Conservation (phyloP, 2,113 vertebrate species). For the Hiodon alosoides region DNA sequence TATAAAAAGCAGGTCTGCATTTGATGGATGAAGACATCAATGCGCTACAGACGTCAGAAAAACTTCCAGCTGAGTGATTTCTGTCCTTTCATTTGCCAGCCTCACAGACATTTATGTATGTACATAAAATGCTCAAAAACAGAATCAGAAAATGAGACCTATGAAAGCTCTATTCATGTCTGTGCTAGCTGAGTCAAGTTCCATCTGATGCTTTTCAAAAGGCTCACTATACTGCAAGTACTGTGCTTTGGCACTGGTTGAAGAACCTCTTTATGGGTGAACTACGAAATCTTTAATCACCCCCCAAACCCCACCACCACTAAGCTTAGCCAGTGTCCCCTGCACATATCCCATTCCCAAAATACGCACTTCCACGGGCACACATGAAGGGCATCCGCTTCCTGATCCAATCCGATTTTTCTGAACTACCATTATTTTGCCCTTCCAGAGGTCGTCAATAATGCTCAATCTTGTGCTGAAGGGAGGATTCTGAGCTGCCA, state of each 20-base stretch:
- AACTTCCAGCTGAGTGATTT: conserved; percentile 7
- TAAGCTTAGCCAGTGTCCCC: background rate
- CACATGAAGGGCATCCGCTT: no score
- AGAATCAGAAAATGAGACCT: conserved; percentile 3
- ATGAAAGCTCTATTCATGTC: conserved; percentile 8
- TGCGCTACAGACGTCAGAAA: background rate
- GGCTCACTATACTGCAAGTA: background rate
- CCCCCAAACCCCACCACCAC: background rate
- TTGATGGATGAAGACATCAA: background rate
- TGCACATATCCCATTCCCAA: background rate
- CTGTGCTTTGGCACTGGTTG: conserved; percentile 6
- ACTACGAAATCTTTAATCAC: background rate
- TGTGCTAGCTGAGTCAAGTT: background rate
- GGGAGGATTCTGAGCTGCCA: background rate
- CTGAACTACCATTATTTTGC: background rate
- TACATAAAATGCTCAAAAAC: conserved; percentile 10
- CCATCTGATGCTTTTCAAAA: background rate
- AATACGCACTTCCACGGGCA: no score
- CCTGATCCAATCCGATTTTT: no score
- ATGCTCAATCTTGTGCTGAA: background rate
- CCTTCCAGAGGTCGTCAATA: background rate
- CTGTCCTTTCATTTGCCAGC: background rate
- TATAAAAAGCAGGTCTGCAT: conserved; percentile 1
- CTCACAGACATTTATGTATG: conserved; percentile 9
- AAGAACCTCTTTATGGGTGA: background rate